A percentile compares a stretch with the other conserved stretches of the same genome.
Evolutionary conservation across 2,113 vertebrate species (phyloP).

Genomic region (Piaya cayana): DNA sequence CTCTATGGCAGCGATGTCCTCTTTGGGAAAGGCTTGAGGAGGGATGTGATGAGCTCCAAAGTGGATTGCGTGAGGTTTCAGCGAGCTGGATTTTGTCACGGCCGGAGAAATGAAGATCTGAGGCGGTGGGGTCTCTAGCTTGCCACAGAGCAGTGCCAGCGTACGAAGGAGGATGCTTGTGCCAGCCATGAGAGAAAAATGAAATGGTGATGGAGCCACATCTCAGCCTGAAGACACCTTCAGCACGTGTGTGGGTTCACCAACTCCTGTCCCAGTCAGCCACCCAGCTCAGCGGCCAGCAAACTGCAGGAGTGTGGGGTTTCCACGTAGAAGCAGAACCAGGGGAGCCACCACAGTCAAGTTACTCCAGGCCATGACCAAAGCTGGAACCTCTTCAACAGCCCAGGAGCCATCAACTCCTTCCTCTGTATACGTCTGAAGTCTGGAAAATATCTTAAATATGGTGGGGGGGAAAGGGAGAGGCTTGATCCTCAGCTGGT

Average conservation of each 20-base stretch:
- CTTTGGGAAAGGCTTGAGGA: not conserved
- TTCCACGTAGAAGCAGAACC: not conserved
- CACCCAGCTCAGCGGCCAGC: not conserved
- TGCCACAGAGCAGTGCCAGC: accelerated
- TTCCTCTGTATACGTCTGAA: constrained; percentile 9
- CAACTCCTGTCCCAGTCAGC: not conserved
- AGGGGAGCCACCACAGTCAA: not conserved
- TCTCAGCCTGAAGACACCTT: not conserved
- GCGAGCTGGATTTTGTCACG: not conserved
- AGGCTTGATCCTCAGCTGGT: constrained; percentile 59
- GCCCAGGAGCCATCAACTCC: constrained; percentile 20
- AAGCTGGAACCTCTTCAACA: constrained; percentile 39
- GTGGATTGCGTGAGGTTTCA: not conserved
- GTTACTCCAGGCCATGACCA: not conserved
- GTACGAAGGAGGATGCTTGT: accelerated
- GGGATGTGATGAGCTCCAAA: not conserved
- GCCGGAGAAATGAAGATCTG: not conserved
- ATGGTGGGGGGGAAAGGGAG: constrained; percentile 56
- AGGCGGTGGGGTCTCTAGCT: not conserved
- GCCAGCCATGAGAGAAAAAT: not conserved
- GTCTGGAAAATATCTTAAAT: constrained; percentile 62
- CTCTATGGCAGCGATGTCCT: not conserved
- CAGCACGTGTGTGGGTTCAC: not conserved
- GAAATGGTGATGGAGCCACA: not conserved
- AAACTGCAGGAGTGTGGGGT: accelerated